phyloP scores from a whole-genome alignment of 2,113 vertebrate genomes.

The Nymphicus hollandicus region DNA sequence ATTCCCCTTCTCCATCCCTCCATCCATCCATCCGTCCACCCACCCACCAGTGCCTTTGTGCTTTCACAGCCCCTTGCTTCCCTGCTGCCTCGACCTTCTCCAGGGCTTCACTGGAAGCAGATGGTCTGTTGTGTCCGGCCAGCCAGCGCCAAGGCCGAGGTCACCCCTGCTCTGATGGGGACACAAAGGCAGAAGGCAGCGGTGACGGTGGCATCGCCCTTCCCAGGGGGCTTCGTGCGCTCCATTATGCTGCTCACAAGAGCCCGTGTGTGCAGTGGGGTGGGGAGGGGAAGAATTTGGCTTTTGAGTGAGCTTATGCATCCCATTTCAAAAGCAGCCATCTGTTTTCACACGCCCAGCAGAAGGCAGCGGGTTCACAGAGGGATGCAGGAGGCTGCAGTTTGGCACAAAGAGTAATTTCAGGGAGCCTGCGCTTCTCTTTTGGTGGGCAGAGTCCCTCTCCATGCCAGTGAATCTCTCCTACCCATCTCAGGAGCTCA shows the following conservation, averaged over 20 bases:
- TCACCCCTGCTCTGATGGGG: not conserved
- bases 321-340: not conserved
- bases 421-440: not conserved
- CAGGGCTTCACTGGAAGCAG: not conserved
- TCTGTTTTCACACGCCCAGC: slow-evolving; percentile 36
- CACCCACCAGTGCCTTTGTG: not conserved
- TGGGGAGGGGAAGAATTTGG: slow-evolving; percentile 9
- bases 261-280: not conserved
- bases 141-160: not conserved
- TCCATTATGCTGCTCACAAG: not conserved
- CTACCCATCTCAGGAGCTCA: not conserved
- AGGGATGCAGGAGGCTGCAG: slow-evolving; percentile 3
- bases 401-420: not conserved
- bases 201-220: not conserved
- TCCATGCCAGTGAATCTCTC: not conserved
- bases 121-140: not conserved
- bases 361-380: slow-evolving; percentile 42
- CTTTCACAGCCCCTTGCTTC: not conserved
- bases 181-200: slow-evolving; percentile 4
- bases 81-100: not conserved
- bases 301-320: slow-evolving; percentile 1
- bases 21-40: not conserved
- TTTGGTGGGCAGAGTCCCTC: not conserved
- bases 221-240: not conserved
- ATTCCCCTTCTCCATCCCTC: not conserved